phyloP scores from a whole-genome alignment of 2,797 vertebrate genomes.

The Enteromius fasciolatus region DNA sequence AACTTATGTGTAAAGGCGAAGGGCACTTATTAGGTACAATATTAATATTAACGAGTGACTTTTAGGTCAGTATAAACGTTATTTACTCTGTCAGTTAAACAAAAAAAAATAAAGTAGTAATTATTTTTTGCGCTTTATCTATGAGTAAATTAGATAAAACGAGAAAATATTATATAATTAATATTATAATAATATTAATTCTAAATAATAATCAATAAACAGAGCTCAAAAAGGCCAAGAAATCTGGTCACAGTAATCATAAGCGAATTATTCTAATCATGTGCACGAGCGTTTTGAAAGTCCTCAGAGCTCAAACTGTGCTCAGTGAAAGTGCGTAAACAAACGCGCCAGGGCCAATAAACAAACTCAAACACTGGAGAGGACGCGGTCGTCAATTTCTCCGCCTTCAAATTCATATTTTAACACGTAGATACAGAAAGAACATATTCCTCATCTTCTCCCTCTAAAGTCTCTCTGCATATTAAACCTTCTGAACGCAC shows the following conservation, averaged over 20 bases:
- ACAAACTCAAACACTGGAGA: constrained; percentile 56
- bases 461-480: neutral
- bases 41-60: neutral
- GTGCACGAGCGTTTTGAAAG: neutral
- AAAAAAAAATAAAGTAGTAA: neutral
- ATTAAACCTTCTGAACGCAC: neutral
- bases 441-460: neutral
- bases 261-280: neutral
- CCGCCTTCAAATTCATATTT: neutral
- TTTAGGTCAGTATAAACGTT: neutral
- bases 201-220: neutral
- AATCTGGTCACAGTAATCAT: neutral
- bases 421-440: constrained; percentile 39
- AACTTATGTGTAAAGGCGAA: neutral
- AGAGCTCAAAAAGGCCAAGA: neutral
- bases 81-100: neutral
- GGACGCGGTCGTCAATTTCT: constrained; percentile 47
- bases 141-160: neutral
- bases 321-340: constrained; percentile 57
- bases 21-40: neutral
- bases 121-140: neutral
- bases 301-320: constrained; percentile 5
- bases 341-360: constrained; percentile 50
- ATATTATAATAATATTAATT: neutral
- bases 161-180: too few species aligned